Base-by-base conservation (phyloP, 30 jellyfish, hydroid and myxozoan species). In the Aurelia aurita region DNA sequence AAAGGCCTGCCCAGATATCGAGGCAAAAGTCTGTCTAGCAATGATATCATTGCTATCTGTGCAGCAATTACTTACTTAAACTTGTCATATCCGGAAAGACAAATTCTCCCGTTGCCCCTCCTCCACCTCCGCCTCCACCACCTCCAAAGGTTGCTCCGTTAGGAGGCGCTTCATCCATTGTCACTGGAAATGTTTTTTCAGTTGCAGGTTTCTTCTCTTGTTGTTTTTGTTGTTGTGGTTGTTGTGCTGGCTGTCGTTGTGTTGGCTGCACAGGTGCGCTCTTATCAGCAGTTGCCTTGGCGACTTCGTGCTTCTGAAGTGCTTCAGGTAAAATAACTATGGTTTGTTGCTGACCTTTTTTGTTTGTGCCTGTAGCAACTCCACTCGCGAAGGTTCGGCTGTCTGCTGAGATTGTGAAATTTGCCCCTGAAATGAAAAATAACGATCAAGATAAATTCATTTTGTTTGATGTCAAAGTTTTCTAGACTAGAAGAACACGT, bases 81-180 rank as follows among this genome's bases (percentile, higher is more conserved):
- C 32, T 74, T 34, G 93, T 28, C 25, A 83, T n/a, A 18, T 83
- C 93, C 4, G 88, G 88, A 46, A 77, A 77, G 23, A 77, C 26
- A 60, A 83, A 83, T 59, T 83, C 93, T 39, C 93, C 93, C 25
- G 68, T 63, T 5, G 77, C 82, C n/a, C 85, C 89, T 0, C 87
- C 93, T 0, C 96, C 96, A 1, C 95, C 90, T 3, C 84, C 93
- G 3, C 84, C 88, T 2, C 95, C 95, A 22, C 89, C 97, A 14
- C 89, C 93, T 14, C 89, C 96, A 7, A 76, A 89, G 8, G 25
- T 84, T 8, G 35, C 76, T n/a, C 96, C 95, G 3, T 79, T 77
- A 23, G 31, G 32, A 3, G 92, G 46, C 6, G 54, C 68, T 27
- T 34, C 22, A 3, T 77, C 96, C 81, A 64, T 85, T 13, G 85